These are phyloP conservation scores for Shinisaurus crocodilurus DNA, from an alignment of 2,113 vertebrate species.

Conservation along the genomic window DNA sequence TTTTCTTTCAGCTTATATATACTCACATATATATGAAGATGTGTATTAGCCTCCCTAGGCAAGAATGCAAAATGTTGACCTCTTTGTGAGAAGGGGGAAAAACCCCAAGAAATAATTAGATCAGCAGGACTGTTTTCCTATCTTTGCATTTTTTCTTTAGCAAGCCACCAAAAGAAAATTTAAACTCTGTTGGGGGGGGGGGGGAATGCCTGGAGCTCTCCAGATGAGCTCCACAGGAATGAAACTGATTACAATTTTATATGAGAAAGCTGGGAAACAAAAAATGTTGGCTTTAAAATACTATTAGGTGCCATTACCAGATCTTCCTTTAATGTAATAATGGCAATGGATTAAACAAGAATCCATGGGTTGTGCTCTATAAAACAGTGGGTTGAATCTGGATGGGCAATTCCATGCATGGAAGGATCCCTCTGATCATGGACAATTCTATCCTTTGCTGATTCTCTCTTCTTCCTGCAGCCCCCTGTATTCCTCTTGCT, in stretches of 20 bases:
- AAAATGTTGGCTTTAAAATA: constrained; percentile 7
- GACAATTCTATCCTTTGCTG: not conserved
- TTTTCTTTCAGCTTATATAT: not conserved
- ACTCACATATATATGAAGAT: not conserved
- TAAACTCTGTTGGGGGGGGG: not conserved
- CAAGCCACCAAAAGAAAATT: constrained; percentile 10
- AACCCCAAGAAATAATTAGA: not conserved
- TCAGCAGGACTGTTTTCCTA: constrained; percentile 31
- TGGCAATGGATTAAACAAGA: not conserved
- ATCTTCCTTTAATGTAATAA: not conserved
- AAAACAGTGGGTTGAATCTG: too few species aligned
- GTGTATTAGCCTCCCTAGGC: not conserved
- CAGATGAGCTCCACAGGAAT: not conserved
- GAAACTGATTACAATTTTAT: constrained; percentile 15
- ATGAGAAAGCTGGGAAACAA: not conserved
- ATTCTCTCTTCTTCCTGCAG: not conserved
- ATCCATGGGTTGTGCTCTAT: not conserved
- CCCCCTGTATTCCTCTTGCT: too few species aligned
- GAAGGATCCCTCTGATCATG: not conserved
- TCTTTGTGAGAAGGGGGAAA: constrained; percentile 13
- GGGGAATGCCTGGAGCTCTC: constrained; percentile 9
- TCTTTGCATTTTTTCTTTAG: constrained; percentile 26
- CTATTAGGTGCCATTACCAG: not conserved
- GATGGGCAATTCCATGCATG: not conserved
- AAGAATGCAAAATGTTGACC: constrained; percentile 28